A percentile compares a stretch with the other conserved stretches of the same genome.
Evolutionary conservation across 2,797 vertebrate genomes (phyloP).

Genomic region (Cephalopachus bancanus): DNA sequence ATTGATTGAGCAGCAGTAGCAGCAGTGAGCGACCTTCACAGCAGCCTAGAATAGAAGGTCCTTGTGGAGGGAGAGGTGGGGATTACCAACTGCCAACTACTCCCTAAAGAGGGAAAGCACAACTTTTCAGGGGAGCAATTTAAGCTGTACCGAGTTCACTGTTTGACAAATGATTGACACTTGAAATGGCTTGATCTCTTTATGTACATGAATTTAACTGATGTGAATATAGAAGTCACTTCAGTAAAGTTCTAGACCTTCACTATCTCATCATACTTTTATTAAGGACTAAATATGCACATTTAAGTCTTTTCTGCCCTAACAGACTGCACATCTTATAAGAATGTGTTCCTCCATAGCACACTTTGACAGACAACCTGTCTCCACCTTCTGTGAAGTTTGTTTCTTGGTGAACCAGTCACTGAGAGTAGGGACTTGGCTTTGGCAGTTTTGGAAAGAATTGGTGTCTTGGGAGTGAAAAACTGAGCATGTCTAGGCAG

Average conservation of each 20-base stretch:
- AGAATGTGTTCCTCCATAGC: background rate
- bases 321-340: background rate
- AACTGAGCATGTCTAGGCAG: background rate
- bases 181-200: background rate
- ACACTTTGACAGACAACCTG: background rate
- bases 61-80: background rate
- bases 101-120: background rate
- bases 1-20: background rate
- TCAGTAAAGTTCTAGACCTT: background rate
- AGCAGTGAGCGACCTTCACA: background rate
- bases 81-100: background rate
- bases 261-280: constrained; percentile 1
- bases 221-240: constrained; percentile 8
- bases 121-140: background rate
- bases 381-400: background rate
- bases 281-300: background rate
- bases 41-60: background rate
- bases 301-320: background rate
- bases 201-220: background rate
- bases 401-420: background rate
- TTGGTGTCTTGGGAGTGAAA: background rate
- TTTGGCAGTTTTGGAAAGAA: background rate
- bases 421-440: background rate
- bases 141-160: background rate
- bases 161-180: background rate